A percentile compares a stretch with the other conserved stretches of the same genome.
Evolutionary conservation across 2,113 vertebrate genomes (phyloP).

Genomic region (Centropus bengalensis): DNA sequence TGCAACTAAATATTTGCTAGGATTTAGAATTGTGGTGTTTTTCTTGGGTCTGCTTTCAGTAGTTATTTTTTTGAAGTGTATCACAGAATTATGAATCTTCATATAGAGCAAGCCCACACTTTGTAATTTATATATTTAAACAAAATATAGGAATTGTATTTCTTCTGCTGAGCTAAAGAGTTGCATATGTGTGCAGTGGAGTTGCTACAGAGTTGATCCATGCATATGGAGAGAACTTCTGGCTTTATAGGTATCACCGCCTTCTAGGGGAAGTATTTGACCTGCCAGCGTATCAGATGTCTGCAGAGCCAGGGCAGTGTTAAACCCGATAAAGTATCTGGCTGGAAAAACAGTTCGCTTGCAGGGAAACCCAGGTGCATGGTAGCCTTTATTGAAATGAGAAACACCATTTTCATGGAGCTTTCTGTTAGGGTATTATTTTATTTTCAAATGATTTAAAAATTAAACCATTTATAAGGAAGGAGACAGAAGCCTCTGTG

Average conservation of each 20-base stretch:
- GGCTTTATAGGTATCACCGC: background rate
- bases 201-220: background rate
- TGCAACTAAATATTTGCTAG: background rate
- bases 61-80: background rate
- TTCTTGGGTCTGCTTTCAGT: background rate
- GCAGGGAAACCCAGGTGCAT: background rate
- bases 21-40: background rate
- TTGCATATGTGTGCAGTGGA: background rate
- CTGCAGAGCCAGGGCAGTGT: background rate
- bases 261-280: background rate
- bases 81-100: background rate
- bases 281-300: background rate
- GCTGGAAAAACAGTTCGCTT: background rate
- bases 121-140: background rate
- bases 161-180: background rate
- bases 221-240: background rate
- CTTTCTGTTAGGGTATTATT: background rate
- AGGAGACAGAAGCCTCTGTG: background rate
- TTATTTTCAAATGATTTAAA: background rate
- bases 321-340: background rate
- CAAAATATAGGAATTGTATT: background rate
- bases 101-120: background rate
- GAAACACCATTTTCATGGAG: background rate
- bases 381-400: background rate
- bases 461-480: background rate